Conservation (phyloP, 2,113 vertebrate genomes). For the Noctilio leporinus region DNA sequence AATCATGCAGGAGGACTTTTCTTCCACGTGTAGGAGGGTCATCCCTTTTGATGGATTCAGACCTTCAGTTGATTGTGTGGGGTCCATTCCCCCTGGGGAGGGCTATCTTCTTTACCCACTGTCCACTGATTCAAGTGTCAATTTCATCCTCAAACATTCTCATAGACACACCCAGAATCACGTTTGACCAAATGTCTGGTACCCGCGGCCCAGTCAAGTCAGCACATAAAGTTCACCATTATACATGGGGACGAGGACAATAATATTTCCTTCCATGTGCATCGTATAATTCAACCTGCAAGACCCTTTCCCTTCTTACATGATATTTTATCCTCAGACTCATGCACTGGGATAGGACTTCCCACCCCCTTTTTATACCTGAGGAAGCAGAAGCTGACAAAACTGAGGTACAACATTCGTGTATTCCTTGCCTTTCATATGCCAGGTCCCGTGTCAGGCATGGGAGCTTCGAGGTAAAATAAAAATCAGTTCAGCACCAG, state of each 20-base stretch:
- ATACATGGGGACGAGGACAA: background rate
- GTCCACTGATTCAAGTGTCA: background rate
- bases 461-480: background rate
- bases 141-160: background rate
- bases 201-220: background rate
- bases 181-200: background rate
- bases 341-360: background rate
- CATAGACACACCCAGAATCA: background rate
- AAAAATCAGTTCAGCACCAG: background rate
- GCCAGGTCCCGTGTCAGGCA: background rate
- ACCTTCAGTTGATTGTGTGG: background rate
- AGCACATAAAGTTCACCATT: background rate
- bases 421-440: background rate
- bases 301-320: background rate
- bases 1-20: too few species aligned
- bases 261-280: background rate
- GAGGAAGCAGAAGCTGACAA: background rate
- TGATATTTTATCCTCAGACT: background rate
- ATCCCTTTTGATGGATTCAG: background rate
- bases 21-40: background rate
- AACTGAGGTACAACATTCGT: background rate
- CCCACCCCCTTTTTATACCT: fast-evolving
- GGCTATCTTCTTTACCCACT: background rate
- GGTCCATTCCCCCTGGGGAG: too few species aligned
- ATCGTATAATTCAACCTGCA: background rate